Evolutionary conservation across 30 jellyfish, hydroid and myxozoan species (phyloP).

Genomic region (Pseudorhiza aurosa): DNA sequence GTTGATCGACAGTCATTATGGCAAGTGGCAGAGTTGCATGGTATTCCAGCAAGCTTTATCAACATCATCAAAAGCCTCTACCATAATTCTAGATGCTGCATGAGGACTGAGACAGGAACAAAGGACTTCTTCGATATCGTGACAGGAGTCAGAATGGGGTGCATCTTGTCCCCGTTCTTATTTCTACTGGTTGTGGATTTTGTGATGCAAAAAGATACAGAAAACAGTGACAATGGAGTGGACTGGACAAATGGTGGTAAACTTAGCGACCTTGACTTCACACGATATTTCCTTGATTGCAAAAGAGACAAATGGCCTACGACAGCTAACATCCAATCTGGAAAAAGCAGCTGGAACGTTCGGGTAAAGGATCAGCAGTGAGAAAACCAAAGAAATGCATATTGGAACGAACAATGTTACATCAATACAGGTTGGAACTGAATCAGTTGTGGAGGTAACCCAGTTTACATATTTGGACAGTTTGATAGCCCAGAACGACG

Average conservation of each 20-base stretch:
- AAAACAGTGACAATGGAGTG: neutral
- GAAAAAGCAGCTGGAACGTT: neutral
- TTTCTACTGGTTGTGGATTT: neutral
- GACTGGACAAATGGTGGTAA: neutral
- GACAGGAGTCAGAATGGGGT: slow-evolving; percentile 9
- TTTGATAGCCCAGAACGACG: neutral
- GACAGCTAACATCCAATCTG: neutral
- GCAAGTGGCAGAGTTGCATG: neutral
- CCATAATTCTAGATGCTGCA: neutral
- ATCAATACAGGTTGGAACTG: neutral
- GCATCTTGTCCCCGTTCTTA: neutral
- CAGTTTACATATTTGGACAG: slow-evolving; percentile 7
- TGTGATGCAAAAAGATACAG: neutral
- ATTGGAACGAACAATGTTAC: neutral
- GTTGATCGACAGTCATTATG: neutral
- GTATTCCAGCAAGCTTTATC: neutral
- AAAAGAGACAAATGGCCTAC: neutral
- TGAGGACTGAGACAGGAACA: slow-evolving; percentile 15
- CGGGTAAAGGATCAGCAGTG: neutral
- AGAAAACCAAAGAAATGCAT: neutral
- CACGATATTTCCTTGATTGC: slow-evolving; percentile 3
- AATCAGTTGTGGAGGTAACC: neutral
- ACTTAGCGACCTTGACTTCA: slow-evolving; percentile 11
- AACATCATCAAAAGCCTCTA: slow-evolving; percentile 5
- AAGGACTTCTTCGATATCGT: slow-evolving; percentile 3